phyloP scores from a whole-genome alignment of 2,797 vertebrate species.

The Macropus fuliginosus region DNA sequence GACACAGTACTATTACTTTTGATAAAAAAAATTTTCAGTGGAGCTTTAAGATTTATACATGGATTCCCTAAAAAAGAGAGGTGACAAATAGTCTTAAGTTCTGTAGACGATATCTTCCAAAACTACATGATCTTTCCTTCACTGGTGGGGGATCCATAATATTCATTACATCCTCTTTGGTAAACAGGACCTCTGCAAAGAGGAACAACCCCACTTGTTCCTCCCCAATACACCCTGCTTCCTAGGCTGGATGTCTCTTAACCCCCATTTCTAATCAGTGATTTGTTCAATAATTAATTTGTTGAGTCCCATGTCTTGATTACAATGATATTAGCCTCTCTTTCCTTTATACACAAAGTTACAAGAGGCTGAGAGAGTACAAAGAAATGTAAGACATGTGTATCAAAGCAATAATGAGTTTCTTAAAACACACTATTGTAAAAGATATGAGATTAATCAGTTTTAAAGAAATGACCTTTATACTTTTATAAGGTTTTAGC shows the following conservation, averaged over 20 bases:
- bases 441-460: conserved; percentile 66
- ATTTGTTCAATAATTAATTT: conserved; percentile 34
- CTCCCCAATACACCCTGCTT: not conserved
- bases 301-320: conserved; percentile 25
- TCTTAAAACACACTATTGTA: conserved; percentile 70
- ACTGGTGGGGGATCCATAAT: conserved; percentile 32
- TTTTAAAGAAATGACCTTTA: conserved; percentile 76
- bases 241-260: not conserved
- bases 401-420: conserved; percentile 57
- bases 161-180: conserved; percentile 32
- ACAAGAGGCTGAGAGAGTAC: conserved; percentile 63
- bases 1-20: conserved; percentile 11
- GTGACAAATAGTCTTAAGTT: conserved; percentile 11
- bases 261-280: conserved; percentile 60
- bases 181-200: conserved; percentile 40
- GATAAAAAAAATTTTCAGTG: conserved; percentile 47
- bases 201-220: not conserved
- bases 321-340: conserved; percentile 14
- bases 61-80: conserved; percentile 62
- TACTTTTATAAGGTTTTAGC: conserved; percentile 80
- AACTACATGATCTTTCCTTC: not conserved
- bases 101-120: not conserved
- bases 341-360: conserved; percentile 65
- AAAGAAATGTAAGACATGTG: conserved; percentile 61
- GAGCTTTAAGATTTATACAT: conserved; percentile 49